Conservation (phyloP, 2,888 invertebrate genomes). For the Tinea pellionella region DNA sequence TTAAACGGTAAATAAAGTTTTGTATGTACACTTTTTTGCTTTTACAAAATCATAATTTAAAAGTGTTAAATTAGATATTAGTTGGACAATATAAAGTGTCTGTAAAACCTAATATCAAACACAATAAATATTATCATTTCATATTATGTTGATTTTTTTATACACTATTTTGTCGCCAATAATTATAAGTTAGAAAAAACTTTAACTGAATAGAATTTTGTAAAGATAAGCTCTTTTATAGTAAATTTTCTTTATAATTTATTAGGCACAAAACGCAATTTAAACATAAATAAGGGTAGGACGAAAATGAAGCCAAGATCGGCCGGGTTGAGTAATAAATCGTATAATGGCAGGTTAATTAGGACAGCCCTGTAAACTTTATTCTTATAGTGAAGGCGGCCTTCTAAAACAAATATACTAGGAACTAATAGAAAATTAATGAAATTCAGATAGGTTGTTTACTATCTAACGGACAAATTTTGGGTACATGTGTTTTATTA, state of each 20-base stretch:
- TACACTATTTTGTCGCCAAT: too few species aligned
- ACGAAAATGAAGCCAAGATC: constrained; percentile 21
- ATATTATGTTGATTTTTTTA: too few species aligned
- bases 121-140: too few species aligned
- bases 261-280: constrained; percentile 2
- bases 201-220: background rate
- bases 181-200: too few species aligned
- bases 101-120: too few species aligned
- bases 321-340: constrained; percentile 48
- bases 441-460: constrained; percentile 4
- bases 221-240: background rate
- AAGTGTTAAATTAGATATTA: too few species aligned
- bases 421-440: background rate
- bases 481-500: background rate
- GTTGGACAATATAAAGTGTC: too few species aligned
- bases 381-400: background rate
- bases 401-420: background rate
- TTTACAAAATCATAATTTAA: too few species aligned
- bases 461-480: constrained; percentile 3
- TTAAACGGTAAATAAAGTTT: background rate
- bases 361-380: constrained; percentile 21
- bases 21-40: too few species aligned
- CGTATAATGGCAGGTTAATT: constrained; percentile 59
- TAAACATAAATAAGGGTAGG: constrained; percentile 9
- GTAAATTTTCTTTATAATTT: background rate